Evolutionary conservation across 2,113 vertebrate genomes (phyloP).

Genomic region (Rhinolophus ferrumequinum): DNA sequence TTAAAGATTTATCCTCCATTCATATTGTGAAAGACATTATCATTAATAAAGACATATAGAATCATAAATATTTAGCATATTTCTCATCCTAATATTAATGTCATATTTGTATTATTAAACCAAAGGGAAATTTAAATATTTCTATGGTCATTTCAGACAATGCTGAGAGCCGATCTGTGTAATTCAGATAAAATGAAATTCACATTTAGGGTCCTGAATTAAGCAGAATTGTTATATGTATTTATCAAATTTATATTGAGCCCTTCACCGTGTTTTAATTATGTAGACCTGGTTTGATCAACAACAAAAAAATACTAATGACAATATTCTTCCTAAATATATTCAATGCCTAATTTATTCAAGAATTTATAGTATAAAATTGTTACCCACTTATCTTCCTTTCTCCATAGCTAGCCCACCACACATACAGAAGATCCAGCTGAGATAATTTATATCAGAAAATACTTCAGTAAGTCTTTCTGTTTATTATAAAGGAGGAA

Average conservation of each 20-base stretch:
- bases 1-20: not conserved
- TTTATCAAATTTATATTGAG: not conserved
- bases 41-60: not conserved
- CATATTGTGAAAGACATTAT: not conserved
- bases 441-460: not conserved
- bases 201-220: not conserved
- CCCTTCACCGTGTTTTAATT: not conserved
- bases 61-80: not conserved
- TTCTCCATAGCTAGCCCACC: not conserved
- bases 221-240: not conserved
- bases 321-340: not conserved
- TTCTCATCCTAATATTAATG: not conserved
- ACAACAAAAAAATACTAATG: slow-evolving; percentile 1
- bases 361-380: not conserved
- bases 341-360: not conserved
- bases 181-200: slow-evolving; percentile 22
- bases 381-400: not conserved
- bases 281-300: not conserved
- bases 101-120: not conserved
- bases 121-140: not conserved
- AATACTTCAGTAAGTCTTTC: not conserved
- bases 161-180: not conserved
- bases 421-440: not conserved
- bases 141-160: not conserved
- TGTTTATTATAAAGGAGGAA: not conserved